A percentile compares a stretch with the other conserved stretches of the same genome.
Evolutionary conservation across 2,797 vertebrate genomes (phyloP).

Genomic region (Cryptoprocta ferox): DNA sequence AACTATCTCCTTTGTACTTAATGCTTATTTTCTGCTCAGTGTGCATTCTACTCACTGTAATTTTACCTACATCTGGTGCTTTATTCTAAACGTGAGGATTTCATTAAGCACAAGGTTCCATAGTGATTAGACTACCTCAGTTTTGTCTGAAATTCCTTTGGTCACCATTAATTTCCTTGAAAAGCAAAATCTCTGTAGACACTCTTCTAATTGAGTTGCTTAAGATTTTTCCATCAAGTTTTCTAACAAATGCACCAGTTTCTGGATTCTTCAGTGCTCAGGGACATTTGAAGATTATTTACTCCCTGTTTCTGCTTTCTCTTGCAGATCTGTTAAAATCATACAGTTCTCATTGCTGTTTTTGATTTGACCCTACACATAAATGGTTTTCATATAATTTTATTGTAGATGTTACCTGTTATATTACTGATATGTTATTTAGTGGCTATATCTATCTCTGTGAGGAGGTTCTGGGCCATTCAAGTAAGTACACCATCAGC

Average conservation of each 20-base stretch:
- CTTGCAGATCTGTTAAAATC: neutral
- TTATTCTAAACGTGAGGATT: neutral
- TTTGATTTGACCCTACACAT: neutral
- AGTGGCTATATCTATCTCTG: neutral
- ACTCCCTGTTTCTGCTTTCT: neutral
- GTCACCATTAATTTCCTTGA: neutral
- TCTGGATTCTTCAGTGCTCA: neutral
- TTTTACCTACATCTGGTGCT: neutral
- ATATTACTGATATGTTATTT: slow-evolving; percentile 1
- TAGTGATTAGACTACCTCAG: neutral
- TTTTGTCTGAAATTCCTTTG: neutral
- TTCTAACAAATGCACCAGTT: neutral
- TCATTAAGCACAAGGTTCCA: neutral
- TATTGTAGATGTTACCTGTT: neutral
- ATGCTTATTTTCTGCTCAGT: neutral
- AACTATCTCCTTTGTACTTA: neutral
- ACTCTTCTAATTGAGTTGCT: neutral
- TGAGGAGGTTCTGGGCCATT: neutral
- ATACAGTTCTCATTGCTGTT: neutral
- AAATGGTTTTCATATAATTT: neutral
- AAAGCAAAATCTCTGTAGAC: neutral
- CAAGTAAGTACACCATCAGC: neutral
- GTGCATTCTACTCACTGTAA: neutral
- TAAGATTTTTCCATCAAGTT: neutral
- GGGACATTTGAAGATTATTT: neutral